These are phyloP conservation scores for Antechinus stuartii DNA, from an alignment of 2,113 vertebrate species.

Conservation along the genomic window DNA sequence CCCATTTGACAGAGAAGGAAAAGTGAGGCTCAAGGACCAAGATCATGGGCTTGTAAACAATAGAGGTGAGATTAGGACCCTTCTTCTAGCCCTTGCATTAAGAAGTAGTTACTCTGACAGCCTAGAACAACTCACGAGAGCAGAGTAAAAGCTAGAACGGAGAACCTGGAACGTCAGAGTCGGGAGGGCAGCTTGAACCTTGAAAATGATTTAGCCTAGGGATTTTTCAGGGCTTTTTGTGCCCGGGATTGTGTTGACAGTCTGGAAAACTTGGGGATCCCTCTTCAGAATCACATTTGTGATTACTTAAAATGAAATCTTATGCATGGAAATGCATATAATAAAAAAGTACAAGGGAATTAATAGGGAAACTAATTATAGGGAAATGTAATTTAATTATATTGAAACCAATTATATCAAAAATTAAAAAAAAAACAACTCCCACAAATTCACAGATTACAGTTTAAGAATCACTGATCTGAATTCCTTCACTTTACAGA, in stretches of 20 bases:
- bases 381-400: neutral
- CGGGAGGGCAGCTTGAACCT: neutral
- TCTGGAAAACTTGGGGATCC: neutral
- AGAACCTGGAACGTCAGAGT: neutral
- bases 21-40: neutral
- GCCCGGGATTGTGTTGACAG: neutral
- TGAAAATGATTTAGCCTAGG: neutral
- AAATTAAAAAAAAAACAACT: neutral
- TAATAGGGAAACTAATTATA: neutral
- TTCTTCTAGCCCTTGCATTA: neutral
- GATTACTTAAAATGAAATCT: neutral
- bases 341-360: neutral
- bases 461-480: neutral
- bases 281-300: neutral
- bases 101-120: neutral
- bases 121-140: neutral
- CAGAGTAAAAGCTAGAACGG: neutral
- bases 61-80: neutral
- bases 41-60: neutral
- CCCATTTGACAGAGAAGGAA: neutral
- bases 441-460: neutral
- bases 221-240: neutral
- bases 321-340: neutral
- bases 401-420: slow-evolving; percentile 1
- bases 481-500: neutral